Conservation (phyloP, 2,797 vertebrate species). For the Cossypha caffra region DNA sequence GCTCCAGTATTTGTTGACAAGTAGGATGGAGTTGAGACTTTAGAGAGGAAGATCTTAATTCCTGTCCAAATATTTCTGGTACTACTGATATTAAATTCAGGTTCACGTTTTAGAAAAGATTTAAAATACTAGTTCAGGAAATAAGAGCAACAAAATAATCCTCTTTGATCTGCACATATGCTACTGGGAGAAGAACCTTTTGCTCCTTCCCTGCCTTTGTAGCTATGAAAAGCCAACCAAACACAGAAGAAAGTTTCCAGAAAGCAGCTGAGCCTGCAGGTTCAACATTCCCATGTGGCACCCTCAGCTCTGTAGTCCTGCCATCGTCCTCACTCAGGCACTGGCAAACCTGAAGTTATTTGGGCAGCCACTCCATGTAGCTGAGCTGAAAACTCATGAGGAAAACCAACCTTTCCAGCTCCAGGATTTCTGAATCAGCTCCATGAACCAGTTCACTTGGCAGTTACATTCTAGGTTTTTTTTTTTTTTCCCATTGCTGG, state of each 20-base stretch:
- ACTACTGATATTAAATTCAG: neutral
- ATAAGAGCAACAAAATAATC: neutral
- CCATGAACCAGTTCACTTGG: neutral
- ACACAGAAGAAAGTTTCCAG: neutral
- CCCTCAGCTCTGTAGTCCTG: neutral
- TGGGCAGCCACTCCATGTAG: neutral
- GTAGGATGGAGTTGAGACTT: neutral
- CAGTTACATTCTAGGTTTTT: neutral
- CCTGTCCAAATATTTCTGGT: neutral
- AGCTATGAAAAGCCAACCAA: neutral
- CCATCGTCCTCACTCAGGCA: fast-evolving
- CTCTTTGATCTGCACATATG: neutral
- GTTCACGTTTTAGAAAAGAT: neutral
- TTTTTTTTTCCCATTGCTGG: neutral
- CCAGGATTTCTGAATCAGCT: neutral
- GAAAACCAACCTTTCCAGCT: neutral
- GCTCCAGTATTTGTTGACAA: neutral
- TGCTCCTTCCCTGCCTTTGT: neutral
- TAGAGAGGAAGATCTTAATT: neutral
- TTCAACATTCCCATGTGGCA: neutral
- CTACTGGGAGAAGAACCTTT: neutral
- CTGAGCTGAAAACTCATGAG: neutral
- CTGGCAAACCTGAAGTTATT: neutral
- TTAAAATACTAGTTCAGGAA: neutral
- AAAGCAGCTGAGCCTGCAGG: neutral